Percentiles rank a stretch among this genome's conserved stretches.
Conservation (phyloP, 1,140 invertebrate species). For the Artemia franciscana region DNA sequence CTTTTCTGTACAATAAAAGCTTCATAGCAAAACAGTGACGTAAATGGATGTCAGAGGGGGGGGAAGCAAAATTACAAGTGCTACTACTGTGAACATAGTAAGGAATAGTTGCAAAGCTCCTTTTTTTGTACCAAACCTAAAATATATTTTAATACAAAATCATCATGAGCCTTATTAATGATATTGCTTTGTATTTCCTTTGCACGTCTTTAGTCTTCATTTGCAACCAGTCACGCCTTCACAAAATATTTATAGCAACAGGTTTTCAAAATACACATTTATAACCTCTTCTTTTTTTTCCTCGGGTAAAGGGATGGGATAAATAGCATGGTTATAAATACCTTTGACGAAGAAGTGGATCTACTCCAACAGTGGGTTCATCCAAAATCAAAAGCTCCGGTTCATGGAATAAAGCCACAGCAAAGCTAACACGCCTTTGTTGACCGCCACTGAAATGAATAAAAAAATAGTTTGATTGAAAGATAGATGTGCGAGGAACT, state of each 20-base stretch:
- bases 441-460: constrained; percentile 49
- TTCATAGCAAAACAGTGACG: too few species aligned
- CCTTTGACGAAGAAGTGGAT: constrained; percentile 64
- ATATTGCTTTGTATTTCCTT: not conserved
- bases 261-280: not conserved
- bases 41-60: too few species aligned
- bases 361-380: constrained; percentile 81
- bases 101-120: too few species aligned
- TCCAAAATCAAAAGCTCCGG: constrained; percentile 78
- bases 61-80: too few species aligned
- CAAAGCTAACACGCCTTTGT: constrained; percentile 72
- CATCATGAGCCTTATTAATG: too few species aligned
- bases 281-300: not conserved
- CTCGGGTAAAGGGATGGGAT: not conserved
- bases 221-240: not conserved
- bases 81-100: too few species aligned
- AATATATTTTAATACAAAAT: too few species aligned
- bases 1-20: too few species aligned
- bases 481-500: too few species aligned
- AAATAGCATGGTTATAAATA: constrained; percentile 16
- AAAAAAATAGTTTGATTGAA: not conserved
- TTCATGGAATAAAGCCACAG: constrained; percentile 72
- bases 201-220: too few species aligned
- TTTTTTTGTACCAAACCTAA: too few species aligned
- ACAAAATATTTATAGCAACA: not conserved